Evolutionary conservation across 2,113 vertebrate genomes (phyloP).

Genomic region (Coturnix japonica): DNA sequence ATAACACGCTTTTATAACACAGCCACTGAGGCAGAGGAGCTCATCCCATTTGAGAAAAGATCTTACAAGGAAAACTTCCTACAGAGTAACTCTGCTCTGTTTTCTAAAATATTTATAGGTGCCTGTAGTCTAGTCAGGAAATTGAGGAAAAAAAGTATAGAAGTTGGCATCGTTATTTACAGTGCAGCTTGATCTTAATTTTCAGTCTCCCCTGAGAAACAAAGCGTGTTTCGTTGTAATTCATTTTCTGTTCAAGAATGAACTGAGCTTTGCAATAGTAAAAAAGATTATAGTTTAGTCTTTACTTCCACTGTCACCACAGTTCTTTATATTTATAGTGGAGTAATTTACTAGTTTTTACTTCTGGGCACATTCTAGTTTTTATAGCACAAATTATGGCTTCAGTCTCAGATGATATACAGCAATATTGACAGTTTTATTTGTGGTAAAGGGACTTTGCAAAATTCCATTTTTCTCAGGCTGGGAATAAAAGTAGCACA

Average conservation of each 20-base stretch:
- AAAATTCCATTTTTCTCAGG: neutral
- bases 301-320: neutral
- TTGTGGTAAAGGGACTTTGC: neutral
- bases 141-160: neutral
- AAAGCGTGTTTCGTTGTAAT: neutral
- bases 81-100: neutral
- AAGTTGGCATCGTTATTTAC: neutral
- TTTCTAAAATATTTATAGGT: conserved; percentile 43
- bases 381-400: neutral
- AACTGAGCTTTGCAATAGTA: neutral
- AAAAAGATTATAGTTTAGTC: neutral
- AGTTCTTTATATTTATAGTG: neutral
- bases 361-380: neutral
- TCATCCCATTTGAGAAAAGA: conserved; percentile 37
- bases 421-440: neutral
- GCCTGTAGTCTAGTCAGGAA: neutral
- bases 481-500: neutral
- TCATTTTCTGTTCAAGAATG: neutral
- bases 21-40: neutral
- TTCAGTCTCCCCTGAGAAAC: neutral
- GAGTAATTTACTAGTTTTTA: neutral
- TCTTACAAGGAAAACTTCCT: conserved; percentile 28
- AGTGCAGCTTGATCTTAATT: neutral
- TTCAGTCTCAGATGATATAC: neutral
- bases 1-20: conserved; percentile 3